Base-by-base conservation (phyloP, 2,888 invertebrate genomes). In the Dromius quadrimaculatus region DNA sequence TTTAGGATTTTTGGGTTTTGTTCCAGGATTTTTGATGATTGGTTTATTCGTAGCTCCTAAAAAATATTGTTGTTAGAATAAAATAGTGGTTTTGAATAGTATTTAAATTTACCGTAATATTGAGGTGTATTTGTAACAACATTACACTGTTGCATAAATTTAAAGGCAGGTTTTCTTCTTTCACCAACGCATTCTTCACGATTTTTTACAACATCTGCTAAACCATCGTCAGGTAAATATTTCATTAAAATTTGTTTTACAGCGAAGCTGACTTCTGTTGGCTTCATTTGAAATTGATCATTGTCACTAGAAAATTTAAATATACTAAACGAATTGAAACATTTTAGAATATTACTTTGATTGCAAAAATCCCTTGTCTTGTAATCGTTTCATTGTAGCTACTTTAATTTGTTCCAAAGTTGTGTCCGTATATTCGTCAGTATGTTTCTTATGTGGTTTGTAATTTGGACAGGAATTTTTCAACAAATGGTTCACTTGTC, bases 161-260 rank as follows among this genome's bases (percentile, higher is more conserved):
- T 68, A 43, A 68, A 32, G 0, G 68, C 47, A 1, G 68, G 76
- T 77, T 32, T 78, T 61, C 74, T 79, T 75, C 8, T 76, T 68
- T 65, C 80, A 78, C 65, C n/a, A 13, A 45, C 22, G 28, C 41
- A 13, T 57, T 13, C 22, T 6, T 57, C 59, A 19, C 72, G 72
- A 61, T 76, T 76, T 11, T 71, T 66, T 73, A 34, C 66, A 13
- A 38, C 62, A 15, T 83, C 77, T 72, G 79, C 73, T 36, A 86
- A 75, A 73, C 85, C 83, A 13, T 86, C 85, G 34, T 83, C 82
- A 8, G 84, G 85, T 41, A 87, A 78, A 77, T 87, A 87, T 74
- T 87, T 87, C 81, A 85, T 80, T 38, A 87, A 82, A 11, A 87
- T 77, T 69, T 86, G 85, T 76, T 85, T 85, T 75, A 87, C 86